Evolutionary conservation across 2,888 invertebrate genomes (phyloP), one percentile per base, ranked within the genome.

Genomic region (Campoplex nolae): DNA sequence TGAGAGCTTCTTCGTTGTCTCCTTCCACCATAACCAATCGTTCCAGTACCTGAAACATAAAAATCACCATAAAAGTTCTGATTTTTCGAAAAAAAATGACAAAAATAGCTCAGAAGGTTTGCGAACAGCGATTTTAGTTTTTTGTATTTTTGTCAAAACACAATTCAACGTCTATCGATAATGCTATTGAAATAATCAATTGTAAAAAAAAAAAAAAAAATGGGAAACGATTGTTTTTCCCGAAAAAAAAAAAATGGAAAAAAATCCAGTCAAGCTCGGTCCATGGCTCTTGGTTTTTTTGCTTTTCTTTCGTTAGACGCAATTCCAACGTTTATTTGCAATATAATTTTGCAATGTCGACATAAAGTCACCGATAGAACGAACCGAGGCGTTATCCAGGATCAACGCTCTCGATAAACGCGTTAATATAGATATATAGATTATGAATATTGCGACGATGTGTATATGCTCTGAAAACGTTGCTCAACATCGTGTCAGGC

Each of bases 1-100:
- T 96, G 90, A 97, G 96, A 93, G 96, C 96, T 89, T 96, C 94
- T 93, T 96, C 96, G 88, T 95, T 95, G 93, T 96, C 96, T 88
- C 96, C 95, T 90, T 96, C 96, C 89, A 96, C 96, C 91, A 97
- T 95, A 95, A 97, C 96, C 93, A 97, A 95, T 88, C 96, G 96
- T 91, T 97, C 96, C 89, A 97, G 95, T 86, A 96, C 96, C 97
- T 97, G 95, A 79, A 91, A 84, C 84, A 65, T 0, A 82, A 89
- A 83, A 88, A 65, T 45, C 51, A 48, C 45, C 13, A 70, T 45
- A 42, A 48, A 32, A 16, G 1, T 56, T 23, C 4, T 8, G 6
- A n/a, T 23, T n/a, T 32, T 11, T 18, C 11, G 0, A 54, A 70
- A 45, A 23, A 73, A 48, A 9, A 3, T 18, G 13, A 45, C 45